Base-by-base conservation (phyloP, 2,113 vertebrate genomes). In the Chascanopsetta lugubris region DNA sequence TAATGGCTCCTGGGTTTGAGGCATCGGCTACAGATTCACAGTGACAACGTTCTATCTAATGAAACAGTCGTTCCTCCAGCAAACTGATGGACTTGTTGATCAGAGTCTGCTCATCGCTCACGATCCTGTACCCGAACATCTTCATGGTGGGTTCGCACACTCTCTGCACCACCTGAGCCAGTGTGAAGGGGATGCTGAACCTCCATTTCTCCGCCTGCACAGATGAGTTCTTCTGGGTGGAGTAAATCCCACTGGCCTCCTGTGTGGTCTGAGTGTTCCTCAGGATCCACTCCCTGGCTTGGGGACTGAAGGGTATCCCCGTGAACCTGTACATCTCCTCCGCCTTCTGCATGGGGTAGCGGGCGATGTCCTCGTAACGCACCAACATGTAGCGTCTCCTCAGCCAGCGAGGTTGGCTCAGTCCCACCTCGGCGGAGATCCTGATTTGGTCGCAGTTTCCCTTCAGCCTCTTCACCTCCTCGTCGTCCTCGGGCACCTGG, bases 161-260 rank as follows among this genome's bases (percentile, higher is more conserved):
- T 0, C 91, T 90, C 91, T 99, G 97, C 53, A 99, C 96, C 58
- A 94, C 94, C 89, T 96, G 94, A 0, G 93, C 95, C 75, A 99
- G 82, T 75, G 96, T 95, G 87, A 96, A 98, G 32, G 96, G 95
- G 67, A 99, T 95, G 80, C 87, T 91, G 79, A 95, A 95, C 20
- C 97, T 90, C 97, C 97, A 99, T 81, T 98, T 97, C 83, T 98
- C 95, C 0, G 95, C 95, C 85, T 98, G 96, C 83, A 97, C 95
- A 0, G 96, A 97, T 6, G 96, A 98, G 90, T 98, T 98, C 69
- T 95, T 98, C 83, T 94, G 94, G 0, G 97, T 98, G 77, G 97
- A 99, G 75, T 96, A 99, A 74, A 97, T 82, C 0, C 89, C 95
- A 0, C 83, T 94, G 42, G 90, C 65, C 1, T 90, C 92, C 0